These are phyloP conservation scores for Mus pahari DNA, from an alignment of 2,113 vertebrate genomes.

Conservation along the genomic window DNA sequence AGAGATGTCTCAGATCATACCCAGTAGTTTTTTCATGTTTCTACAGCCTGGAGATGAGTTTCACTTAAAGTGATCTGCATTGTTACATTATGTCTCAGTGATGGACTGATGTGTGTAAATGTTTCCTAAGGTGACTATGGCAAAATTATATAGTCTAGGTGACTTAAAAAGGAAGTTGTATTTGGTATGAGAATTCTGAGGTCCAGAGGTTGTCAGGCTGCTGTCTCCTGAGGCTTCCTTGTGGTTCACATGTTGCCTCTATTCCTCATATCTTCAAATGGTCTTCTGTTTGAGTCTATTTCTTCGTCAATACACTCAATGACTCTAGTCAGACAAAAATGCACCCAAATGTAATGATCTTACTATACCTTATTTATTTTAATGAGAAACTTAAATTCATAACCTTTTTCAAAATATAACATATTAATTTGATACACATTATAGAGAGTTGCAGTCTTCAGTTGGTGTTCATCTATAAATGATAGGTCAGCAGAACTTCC, in stretches of 20 bases:
- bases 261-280: background rate
- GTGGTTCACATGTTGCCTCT: too few relatives aligned
- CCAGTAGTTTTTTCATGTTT: background rate
- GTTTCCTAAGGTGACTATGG: background rate
- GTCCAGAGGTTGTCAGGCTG: background rate
- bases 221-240: fast-evolving
- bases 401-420: background rate
- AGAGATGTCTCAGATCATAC: background rate
- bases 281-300: background rate
- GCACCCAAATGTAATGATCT: fast-evolving
- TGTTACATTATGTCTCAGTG: background rate
- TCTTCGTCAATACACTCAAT: background rate
- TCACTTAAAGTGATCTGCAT: background rate
- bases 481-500: background rate
- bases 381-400: background rate
- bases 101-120: background rate
- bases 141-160: background rate
- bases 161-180: background rate
- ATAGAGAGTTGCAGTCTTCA: background rate
- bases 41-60: background rate
- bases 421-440: background rate
- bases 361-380: background rate
- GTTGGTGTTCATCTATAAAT: background rate
- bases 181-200: background rate
- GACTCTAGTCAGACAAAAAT: background rate